Percentiles rank a stretch among this genome's conserved stretches.
phyloP scores from a whole-genome alignment of 2,888 invertebrate genomes.

The Cecidostiba fungosa region DNA sequence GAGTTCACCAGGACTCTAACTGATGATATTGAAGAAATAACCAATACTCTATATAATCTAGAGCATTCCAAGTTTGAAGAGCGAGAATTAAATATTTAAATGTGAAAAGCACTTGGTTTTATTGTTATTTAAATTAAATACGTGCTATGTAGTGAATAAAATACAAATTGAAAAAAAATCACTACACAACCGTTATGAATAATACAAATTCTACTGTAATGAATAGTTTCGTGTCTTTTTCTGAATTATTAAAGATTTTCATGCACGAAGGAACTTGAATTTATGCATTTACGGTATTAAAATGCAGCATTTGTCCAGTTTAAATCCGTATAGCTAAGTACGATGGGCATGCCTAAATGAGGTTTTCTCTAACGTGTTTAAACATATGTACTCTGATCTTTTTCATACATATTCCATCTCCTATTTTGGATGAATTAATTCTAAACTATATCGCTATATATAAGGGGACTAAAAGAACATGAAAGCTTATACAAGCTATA shows the following conservation, averaged over 20 bases:
- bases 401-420: not conserved
- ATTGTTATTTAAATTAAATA: too few species aligned
- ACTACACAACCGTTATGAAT: too few species aligned
- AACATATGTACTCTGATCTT: not conserved
- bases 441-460: not conserved
- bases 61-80: too few species aligned
- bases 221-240: not conserved
- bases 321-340: not conserved
- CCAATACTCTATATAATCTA: too few species aligned
- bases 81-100: too few species aligned
- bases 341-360: not conserved
- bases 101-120: too few species aligned
- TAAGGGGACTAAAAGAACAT: not conserved
- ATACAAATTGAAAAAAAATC: too few species aligned
- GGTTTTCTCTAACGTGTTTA: not conserved
- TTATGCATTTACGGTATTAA: not conserved
- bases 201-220: not conserved
- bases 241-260: not conserved
- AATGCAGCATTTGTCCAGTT: not conserved
- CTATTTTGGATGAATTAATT: not conserved
- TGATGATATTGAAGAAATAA: too few species aligned
- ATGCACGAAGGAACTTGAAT: not conserved
- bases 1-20: too few species aligned
- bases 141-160: too few species aligned
- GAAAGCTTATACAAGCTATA: not conserved